A percentile compares a stretch with the other conserved stretches of the same genome.
These are phyloP conservation scores for Belonocnema kinseyi DNA, from an alignment of 1,140 invertebrate genomes.

Conservation along the genomic window DNA sequence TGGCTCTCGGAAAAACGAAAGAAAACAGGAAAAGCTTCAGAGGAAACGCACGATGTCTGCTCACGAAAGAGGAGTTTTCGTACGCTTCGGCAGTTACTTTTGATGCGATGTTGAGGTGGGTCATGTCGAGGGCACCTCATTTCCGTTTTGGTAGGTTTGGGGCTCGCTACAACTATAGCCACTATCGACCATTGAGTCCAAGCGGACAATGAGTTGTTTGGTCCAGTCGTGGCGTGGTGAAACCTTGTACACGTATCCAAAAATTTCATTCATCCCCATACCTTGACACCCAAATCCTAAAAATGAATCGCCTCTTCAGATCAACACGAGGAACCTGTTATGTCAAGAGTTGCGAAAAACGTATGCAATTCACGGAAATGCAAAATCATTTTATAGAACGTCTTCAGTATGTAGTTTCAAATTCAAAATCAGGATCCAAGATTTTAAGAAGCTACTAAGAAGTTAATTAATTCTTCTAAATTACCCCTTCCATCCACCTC, in stretches of 20 bases:
- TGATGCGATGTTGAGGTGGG: slow-evolving; percentile 19
- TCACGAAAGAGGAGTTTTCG: not conserved
- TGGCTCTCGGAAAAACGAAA: slow-evolving; percentile 12
- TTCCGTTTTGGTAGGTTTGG: slow-evolving; percentile 15
- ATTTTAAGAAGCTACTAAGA: no score
- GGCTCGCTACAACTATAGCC: not conserved
- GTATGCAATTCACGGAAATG: no score
- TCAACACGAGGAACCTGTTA: no score
- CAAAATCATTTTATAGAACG: no score
- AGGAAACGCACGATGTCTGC: not conserved
- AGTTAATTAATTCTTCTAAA: no score
- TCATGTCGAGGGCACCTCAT: slow-evolving; percentile 25
- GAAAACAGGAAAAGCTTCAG: not conserved
- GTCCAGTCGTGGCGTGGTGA: slow-evolving; percentile 5
- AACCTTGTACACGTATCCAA: slow-evolving; percentile 27
- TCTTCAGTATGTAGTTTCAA: no score
- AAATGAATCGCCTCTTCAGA: not conserved
- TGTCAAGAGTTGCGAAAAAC: no score
- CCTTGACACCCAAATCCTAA: not conserved
- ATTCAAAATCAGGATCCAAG: no score
- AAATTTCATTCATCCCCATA: slow-evolving; percentile 11
- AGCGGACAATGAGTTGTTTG: slow-evolving; percentile 24
- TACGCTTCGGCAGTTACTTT: slow-evolving; percentile 19
- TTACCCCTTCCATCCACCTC: no score
- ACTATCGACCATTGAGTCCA: slow-evolving; percentile 18